These are phyloP conservation scores for Theristicus caerulescens DNA, from an alignment of 2,113 vertebrate genomes.

Conservation along the genomic window DNA sequence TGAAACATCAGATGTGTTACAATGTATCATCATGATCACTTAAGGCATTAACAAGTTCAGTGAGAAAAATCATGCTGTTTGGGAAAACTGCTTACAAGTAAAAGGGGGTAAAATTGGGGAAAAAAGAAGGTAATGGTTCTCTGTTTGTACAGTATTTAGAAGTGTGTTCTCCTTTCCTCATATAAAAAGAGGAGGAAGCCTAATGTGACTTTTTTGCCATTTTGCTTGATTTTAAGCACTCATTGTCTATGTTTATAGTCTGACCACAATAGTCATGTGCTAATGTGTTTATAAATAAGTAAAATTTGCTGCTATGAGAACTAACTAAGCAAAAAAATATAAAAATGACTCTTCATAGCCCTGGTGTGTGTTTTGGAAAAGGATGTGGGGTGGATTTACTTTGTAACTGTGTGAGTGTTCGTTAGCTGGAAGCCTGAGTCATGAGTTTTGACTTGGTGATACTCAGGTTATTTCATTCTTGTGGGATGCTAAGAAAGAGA, in stretches of 20 bases:
- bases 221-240: neutral
- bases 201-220: neutral
- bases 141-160: neutral
- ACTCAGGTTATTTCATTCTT: neutral
- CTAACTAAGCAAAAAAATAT: neutral
- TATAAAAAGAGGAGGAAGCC: neutral
- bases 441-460: neutral
- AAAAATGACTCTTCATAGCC: neutral
- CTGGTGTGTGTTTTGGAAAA: neutral
- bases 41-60: neutral
- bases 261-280: neutral
- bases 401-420: neutral
- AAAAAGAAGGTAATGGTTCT: neutral
- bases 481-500: neutral
- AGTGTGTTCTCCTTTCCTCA: neutral
- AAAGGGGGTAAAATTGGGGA: neutral
- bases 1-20: neutral
- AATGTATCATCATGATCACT: accelerated
- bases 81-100: neutral
- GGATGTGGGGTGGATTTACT: neutral
- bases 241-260: neutral
- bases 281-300: neutral
- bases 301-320: neutral
- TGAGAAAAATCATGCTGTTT: neutral
- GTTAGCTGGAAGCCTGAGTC: neutral